Evolutionary conservation across 2,888 invertebrate genomes (phyloP).

Genomic region (Cantharis lateralis): DNA sequence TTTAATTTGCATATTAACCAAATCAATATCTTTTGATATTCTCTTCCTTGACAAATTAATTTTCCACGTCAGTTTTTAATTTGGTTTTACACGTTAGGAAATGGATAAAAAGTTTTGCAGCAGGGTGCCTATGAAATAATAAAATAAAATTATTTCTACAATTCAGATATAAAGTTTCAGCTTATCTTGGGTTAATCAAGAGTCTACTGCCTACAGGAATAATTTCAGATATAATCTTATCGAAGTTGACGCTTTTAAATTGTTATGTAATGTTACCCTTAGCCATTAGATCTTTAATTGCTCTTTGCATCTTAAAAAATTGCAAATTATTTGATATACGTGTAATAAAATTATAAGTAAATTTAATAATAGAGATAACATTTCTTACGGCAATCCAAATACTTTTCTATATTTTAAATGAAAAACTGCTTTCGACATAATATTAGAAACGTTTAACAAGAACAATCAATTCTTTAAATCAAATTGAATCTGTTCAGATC

Average conservation of each 20-base stretch:
- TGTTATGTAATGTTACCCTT: slow-evolving; percentile 20
- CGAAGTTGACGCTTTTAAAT: slow-evolving; percentile 25
- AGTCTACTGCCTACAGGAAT: slow-evolving; percentile 26
- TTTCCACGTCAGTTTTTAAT: slow-evolving; percentile 25
- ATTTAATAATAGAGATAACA: background rate
- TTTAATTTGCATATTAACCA: background rate
- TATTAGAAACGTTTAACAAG: too few species aligned
- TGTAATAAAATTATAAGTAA: background rate
- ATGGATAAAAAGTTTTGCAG: slow-evolving; percentile 15
- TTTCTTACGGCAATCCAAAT: background rate
- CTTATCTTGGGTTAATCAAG: slow-evolving; percentile 31
- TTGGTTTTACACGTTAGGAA: slow-evolving; percentile 18
- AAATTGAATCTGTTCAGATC: too few species aligned
- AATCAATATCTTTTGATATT: slow-evolving; percentile 19
- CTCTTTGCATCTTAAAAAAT: background rate
- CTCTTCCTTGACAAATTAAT: slow-evolving; percentile 22
- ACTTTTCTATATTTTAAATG: background rate
- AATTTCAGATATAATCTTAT: slow-evolving; percentile 29
- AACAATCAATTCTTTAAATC: too few species aligned
- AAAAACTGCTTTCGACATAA: background rate
- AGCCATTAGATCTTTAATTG: slow-evolving; percentile 5
- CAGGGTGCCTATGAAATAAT: slow-evolving; percentile 20
- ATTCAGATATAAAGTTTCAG: slow-evolving; percentile 29
- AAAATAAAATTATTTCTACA: slow-evolving; percentile 30
- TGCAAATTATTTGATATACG: background rate